Evolutionary conservation across 2,113 vertebrate genomes (phyloP), one percentile per base, ranked within the genome.

Genomic region (Smithornis capensis): DNA sequence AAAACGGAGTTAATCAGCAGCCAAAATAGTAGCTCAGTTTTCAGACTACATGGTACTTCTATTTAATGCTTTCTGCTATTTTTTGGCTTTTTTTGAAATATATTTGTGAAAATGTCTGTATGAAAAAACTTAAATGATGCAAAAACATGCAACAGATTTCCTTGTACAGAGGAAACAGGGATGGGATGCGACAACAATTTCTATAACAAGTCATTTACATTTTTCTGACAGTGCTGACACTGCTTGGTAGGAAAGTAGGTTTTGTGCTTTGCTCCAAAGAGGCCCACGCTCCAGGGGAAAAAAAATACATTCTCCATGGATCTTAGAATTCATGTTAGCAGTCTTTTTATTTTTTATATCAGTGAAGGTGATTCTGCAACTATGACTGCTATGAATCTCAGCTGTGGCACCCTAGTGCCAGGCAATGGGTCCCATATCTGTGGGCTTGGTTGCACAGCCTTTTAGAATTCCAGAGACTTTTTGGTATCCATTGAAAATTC

Each of bases 361-460:
- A 15, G 12, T 52, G 19, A 44, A 55, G 27, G 15, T n/a, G 76
- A 59, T 70, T 88, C 59, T 80, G 35, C 15, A 47, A 2, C 33
- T n/a, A 16, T 40, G 49, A 29, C 19, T 83, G 78, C 27, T 65
- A 0, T 1, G 1, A 33, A 33, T 65, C 16, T 85, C 50, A 47
- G 5, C 31, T 73, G 23, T 77, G 42, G 33, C 37, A 29, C 24
- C 25, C 14, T 76, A 12, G 55, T 50, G 73, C 68, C 33, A n/a
- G 22, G 8, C 0, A 0, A 8, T 77, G 9, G 2, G 4, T 69
- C 12, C 9, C n/a, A 90, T 19, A 55, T 13, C 8, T 55, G 17
- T 8, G 42, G 19, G 2, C 12, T 31, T 70, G 47, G 12, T 50
- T 57, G 13, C 40, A n/a, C 35, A 37, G 15, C 10, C 24, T 49